Conservation (phyloP, 2,888 invertebrate genomes). For the Nemotelus pantherinus region DNA sequence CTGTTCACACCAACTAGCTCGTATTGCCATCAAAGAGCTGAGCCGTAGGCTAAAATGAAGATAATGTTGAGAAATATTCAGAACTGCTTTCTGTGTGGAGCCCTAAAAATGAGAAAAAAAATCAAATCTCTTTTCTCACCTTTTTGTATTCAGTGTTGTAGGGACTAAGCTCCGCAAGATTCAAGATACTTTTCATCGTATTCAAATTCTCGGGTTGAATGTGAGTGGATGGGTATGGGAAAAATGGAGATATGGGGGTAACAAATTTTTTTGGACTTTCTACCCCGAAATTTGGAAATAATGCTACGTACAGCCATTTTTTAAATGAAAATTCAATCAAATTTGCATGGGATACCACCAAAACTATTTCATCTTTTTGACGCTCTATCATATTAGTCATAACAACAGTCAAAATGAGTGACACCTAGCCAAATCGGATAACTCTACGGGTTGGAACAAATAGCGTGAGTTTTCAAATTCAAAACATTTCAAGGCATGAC, state of each 20-base stretch:
- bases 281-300: too few relatives aligned
- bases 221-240: conserved; percentile 9
- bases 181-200: conserved; percentile 13
- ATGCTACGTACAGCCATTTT: too few relatives aligned
- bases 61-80: background rate
- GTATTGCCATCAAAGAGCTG: conserved; percentile 16
- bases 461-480: too few relatives aligned
- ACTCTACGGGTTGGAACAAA: too few relatives aligned
- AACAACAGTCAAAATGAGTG: too few relatives aligned
- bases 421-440: too few relatives aligned
- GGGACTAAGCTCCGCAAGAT: background rate
- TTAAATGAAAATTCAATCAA: too few relatives aligned
- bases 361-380: too few relatives aligned
- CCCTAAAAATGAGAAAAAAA: background rate
- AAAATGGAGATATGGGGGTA: background rate
- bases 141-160: conserved; percentile 18
- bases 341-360: too few relatives aligned
- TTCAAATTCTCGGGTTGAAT: conserved; percentile 36
- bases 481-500: too few relatives aligned
- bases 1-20: background rate
- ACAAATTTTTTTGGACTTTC: background rate
- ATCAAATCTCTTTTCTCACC: conserved; percentile 37
- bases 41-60: conserved; percentile 3
- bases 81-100: background rate
- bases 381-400: too few relatives aligned